phyloP scores from a whole-genome alignment of 2,797 vertebrate genomes.

The Urophycis tenuis region DNA sequence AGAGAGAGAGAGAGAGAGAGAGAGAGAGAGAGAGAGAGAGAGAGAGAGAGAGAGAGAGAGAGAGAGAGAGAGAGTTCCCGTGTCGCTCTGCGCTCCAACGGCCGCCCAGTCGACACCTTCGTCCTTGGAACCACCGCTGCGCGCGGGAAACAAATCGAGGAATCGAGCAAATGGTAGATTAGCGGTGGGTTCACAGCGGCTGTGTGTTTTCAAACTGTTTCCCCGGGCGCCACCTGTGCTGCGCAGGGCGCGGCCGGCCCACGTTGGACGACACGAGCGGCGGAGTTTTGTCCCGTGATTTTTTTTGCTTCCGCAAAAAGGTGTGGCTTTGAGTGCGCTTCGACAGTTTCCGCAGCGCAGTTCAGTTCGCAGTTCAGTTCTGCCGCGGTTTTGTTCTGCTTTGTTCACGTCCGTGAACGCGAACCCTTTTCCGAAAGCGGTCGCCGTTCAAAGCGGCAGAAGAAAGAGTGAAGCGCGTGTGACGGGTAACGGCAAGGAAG shows the following conservation, averaged over 20 bases:
- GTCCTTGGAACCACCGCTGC: background rate
- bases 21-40: too few species aligned
- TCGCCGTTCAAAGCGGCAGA: background rate
- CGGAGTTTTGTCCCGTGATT: background rate
- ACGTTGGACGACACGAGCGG: background rate
- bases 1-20: too few species aligned
- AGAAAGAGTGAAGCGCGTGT: background rate
- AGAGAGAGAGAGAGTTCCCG: background rate
- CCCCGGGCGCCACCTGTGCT: background rate
- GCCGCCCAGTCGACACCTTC: background rate
- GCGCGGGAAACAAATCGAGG: background rate
- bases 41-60: too few species aligned
- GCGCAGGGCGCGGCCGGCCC: background rate
- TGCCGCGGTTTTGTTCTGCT: background rate
- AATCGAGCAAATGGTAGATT: background rate
- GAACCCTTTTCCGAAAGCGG: background rate
- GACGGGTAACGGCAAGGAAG: background rate
- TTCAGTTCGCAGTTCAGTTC: too few species aligned
- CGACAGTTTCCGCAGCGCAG: background rate
- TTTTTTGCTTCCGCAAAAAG: background rate
- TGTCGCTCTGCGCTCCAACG: background rate
- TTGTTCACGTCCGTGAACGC: background rate
- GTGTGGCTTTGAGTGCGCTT: background rate
- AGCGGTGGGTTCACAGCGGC: background rate
- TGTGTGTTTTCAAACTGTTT: background rate